Evolutionary conservation across 2,113 vertebrate species (phyloP), one percentile per base, ranked within the genome.

Genomic region (Lutjanus erythropterus): DNA sequence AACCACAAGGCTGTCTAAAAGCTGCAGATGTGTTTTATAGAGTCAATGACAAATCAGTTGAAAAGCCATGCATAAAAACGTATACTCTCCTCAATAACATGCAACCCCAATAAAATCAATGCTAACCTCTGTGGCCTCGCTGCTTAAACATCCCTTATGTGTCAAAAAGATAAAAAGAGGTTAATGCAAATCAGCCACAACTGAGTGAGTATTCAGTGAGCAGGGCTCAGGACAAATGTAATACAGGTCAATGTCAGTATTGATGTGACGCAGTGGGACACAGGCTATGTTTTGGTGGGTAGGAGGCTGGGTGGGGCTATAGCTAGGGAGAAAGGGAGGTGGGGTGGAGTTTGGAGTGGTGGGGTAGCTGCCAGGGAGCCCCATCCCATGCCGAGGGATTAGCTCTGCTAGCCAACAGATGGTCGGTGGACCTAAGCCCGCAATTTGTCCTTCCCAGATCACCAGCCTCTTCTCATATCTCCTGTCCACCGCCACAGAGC

Each of bases 331-430:
- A 29, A 62, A 29, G 67, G 78, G 35, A 27, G 71, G 41, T 18
- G 29, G 60, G 18, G 7, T 11, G 61, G 75, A 44, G 53, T 16
- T 49, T 6, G 37, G 60, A 27, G 53, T 2, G 29, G 75, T 11
- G 56, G 46, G 76, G 70, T 41, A 37, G 69, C 62, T 83, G 82
- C 84, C 80, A 80, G 84, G 75, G 72, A 86, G 83, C 65, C 88
- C 85, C 72, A 27, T 66, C 76, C 73, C 80, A 81, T 56, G 61
- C 78, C 5, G 59, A 58, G 75, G 89, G 93, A 93, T 93, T 94
- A 94, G 89, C 77, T 75, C 31, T 65, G 86, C 88, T 89, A 67
- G 89, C 84, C 31, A 75, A 90, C 93, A 94, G 93, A 94, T 93
- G 93, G 93, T 78, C 60, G 49, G 76, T 84, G 87, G 83, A 85